Percentiles rank a stretch among this genome's conserved stretches.
These are phyloP conservation scores for Siniperca chuatsi DNA, from an alignment of 2,113 vertebrate genomes.

Conservation along the genomic window DNA sequence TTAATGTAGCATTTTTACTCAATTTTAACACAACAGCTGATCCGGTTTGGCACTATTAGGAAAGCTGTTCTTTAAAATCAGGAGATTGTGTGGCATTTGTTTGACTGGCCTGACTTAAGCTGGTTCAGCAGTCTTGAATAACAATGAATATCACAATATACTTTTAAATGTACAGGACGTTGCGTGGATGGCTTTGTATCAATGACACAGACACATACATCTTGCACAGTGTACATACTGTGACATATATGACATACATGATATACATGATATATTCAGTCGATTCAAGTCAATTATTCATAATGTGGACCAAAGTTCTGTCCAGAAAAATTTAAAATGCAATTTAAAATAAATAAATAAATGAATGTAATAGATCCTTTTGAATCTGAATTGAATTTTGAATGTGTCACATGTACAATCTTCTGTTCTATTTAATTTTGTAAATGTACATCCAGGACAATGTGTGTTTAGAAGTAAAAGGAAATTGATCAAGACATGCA, in stretches of 20 bases:
- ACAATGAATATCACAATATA: neutral
- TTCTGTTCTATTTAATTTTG: neutral
- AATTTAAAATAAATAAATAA: neutral
- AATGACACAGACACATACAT: neutral
- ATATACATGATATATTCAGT: neutral
- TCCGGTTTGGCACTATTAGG: neutral
- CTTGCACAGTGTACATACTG: too few relatives aligned
- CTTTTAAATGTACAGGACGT: neutral
- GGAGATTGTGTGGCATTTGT: neutral
- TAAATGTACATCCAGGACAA: neutral
- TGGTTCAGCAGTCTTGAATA: neutral
- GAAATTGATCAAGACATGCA: neutral
- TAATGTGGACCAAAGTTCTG: neutral
- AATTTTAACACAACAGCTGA: neutral
- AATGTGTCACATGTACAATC: too few relatives aligned
- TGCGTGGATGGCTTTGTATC: neutral
- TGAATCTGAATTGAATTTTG: neutral
- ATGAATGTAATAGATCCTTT: too few relatives aligned
- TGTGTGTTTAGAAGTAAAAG: neutral
- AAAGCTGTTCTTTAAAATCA: neutral
- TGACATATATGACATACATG: neutral
- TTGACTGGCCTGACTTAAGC: neutral
- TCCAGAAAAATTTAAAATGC: neutral
- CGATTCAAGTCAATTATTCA: neutral
- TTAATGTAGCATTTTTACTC: too few relatives aligned